phyloP scores from a whole-genome alignment of 2,888 invertebrate species.

The Drosophila mercatorum region DNA sequence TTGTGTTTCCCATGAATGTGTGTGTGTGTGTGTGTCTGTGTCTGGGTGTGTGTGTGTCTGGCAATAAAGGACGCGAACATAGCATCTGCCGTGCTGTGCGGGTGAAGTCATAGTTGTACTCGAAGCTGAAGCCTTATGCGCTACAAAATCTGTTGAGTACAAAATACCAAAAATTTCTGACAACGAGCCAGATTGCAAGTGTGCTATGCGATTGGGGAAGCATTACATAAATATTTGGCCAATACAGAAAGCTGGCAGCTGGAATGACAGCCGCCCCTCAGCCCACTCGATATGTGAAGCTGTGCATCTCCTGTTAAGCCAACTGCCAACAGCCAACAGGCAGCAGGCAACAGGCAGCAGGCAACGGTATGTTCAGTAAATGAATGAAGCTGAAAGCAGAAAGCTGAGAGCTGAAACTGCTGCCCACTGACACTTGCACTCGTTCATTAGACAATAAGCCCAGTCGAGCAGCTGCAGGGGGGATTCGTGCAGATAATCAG shows the following conservation, averaged over 20 bases:
- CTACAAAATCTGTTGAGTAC: conserved; percentile 49
- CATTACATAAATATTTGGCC: conserved; percentile 69
- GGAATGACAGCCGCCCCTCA: conserved; percentile 12
- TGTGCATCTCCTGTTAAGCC: conserved; percentile 29
- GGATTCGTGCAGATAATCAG: conserved; percentile 71
- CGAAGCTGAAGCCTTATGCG: conserved; percentile 24
- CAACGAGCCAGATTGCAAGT: conserved; percentile 14
- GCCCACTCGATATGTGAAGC: conserved; percentile 14
- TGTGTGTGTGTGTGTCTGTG: conserved; percentile 17
- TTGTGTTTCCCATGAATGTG: conserved; percentile 15
- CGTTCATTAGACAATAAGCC: conserved; percentile 58
- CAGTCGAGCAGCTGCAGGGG: conserved; percentile 23
- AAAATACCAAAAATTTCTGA: conserved; percentile 60
- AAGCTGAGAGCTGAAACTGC: conserved; percentile 10
- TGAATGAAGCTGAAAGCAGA: conserved; percentile 32
- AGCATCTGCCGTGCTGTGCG: conserved; percentile 45
- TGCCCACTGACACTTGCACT: conserved; percentile 37
- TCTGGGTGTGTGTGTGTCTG: conserved; percentile 17
- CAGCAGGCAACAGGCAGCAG: conserved; percentile 4
- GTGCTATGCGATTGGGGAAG: conserved; percentile 39
- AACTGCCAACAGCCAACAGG: conserved; percentile 14
- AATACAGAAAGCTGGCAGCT: conserved; percentile 47
- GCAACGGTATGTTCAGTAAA: conserved; percentile 30
- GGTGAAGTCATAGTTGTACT: conserved; percentile 21
- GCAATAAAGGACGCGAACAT: conserved; percentile 38